phyloP scores from a whole-genome alignment of 37 sponge, comb jelly and placozoan genomes.

The Amphimedon queenslandica region DNA sequence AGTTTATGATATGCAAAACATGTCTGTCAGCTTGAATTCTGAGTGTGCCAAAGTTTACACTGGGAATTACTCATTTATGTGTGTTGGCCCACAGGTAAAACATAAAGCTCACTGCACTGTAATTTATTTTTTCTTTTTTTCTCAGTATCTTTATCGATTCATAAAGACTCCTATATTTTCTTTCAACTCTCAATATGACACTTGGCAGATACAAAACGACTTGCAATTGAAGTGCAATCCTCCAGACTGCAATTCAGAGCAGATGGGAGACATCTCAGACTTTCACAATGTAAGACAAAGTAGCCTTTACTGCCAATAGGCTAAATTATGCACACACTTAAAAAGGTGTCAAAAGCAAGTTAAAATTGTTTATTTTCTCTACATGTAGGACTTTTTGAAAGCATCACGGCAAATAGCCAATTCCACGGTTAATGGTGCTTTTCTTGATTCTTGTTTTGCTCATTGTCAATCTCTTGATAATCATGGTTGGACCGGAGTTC shows the following conservation, averaged over 20 bases:
- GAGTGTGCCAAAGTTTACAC: too few species aligned
- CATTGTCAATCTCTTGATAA: slow-evolving; percentile 76
- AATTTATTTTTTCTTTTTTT: not conserved
- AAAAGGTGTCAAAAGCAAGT: too few species aligned
- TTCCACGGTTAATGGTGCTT: slow-evolving; percentile 33
- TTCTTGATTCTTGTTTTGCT: slow-evolving; percentile 29
- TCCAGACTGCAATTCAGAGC: slow-evolving; percentile 52
- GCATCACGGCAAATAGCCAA: slow-evolving; percentile 20
- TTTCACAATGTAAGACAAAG: slow-evolving; percentile 50
- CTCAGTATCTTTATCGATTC: slow-evolving; percentile 62
- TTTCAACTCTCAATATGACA: slow-evolving; percentile 72
- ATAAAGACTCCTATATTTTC: slow-evolving; percentile 71
- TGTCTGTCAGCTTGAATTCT: too few species aligned
- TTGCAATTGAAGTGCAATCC: slow-evolving; percentile 44
- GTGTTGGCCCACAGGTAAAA: too few species aligned
- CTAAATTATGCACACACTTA: too few species aligned
- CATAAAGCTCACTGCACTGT: too few species aligned
- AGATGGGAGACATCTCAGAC: slow-evolving; percentile 41
- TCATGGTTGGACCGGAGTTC: slow-evolving; percentile 38
- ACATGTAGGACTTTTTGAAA: slow-evolving; percentile 27
- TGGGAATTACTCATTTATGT: too few species aligned
- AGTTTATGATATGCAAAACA: too few species aligned
- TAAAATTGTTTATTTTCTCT: too few species aligned
- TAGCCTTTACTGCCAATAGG: too few species aligned
- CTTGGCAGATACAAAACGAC: slow-evolving; percentile 55